Evolutionary conservation across 2,113 vertebrate genomes (phyloP), one percentile per base, ranked within the genome.

Genomic region (Myotis davidii): DNA sequence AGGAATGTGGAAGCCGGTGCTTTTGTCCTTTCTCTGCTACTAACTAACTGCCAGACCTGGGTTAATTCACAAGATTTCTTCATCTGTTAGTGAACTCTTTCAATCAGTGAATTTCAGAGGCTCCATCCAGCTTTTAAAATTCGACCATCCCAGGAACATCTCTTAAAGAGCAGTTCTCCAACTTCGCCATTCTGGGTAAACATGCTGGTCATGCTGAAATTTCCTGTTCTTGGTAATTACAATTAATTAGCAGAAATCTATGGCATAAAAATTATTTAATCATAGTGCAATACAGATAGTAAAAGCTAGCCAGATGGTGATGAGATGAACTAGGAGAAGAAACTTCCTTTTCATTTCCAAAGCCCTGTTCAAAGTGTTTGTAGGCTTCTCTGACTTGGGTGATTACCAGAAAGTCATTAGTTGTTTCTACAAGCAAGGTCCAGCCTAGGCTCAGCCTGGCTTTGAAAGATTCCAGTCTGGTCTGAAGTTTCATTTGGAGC

Each of bases 261-360:
- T 84, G 95, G 95, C 95, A 97, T 90, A 93, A 94, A 94, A 93
- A 96, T 96, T 92, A 67, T n/a, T n/a, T 67, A 95, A 97, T 98
- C 92, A 91, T 10, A 84, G 85, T 59, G 94, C 94, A 96, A 74
- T 54, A 79, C 88, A 74, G 39, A 95, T 91, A 94, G 70, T 94
- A 88, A 97, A 94, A 86, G 52, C 93, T 91, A 92, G 72, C 96
- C 95, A 97, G 97, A 95, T 97, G 96, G 97, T 77, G 94, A 95
- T 37, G 91, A 77, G 86, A 92, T 67, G 88, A 97, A 89, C 77
- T 83, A 94, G 96, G 91, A 95, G 92, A 88, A 96, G 88, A 95
- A 96, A 94, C 82, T 90, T 94, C 52, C 91, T 91, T 96, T 97
- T 73, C 65, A 67, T 56, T 91, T 96, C 85, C 83, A 83, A 96